Evolutionary conservation across 2,797 vertebrate species (phyloP).

Genomic region (Todus mexicanus): DNA sequence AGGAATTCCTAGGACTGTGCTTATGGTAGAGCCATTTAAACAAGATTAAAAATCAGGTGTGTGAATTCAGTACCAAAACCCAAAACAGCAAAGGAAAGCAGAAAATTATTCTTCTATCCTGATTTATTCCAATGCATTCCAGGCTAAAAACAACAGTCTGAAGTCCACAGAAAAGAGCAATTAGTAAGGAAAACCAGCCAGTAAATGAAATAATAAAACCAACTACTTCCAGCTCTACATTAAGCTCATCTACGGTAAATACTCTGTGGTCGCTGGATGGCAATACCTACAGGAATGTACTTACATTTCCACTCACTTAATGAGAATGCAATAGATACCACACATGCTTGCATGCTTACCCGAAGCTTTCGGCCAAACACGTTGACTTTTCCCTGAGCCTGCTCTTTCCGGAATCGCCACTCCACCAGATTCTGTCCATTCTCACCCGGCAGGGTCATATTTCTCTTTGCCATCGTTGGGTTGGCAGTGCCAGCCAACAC

Average conservation of each 20-base stretch:
- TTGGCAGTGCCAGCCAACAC: conserved; percentile 93
- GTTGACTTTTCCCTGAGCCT: conserved; percentile 91
- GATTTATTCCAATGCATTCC: background rate
- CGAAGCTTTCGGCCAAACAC: conserved; percentile 96
- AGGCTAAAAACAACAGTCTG: background rate
- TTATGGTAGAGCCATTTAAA: background rate
- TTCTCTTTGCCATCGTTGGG: conserved; percentile 92
- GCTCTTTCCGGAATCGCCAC: conserved; percentile 97
- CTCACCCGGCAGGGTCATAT: conserved; percentile 95
- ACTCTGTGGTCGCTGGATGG: background rate
- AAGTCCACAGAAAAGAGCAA: background rate
- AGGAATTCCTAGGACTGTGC: background rate
- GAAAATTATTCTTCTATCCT: background rate
- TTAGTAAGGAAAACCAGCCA: background rate
- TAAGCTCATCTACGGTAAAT: background rate
- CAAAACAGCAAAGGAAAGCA: background rate
- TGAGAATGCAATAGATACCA: background rate
- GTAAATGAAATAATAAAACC: background rate
- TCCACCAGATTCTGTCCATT: conserved; percentile 96
- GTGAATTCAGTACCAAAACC: background rate
- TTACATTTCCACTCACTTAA: background rate
- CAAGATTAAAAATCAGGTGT: background rate
- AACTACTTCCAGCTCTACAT: background rate
- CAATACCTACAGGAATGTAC: background rate
- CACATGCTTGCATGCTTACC: conserved; percentile 69